Evolutionary conservation across 64 coral and sea anemone species (phyloP), one percentile per base, ranked within the genome.

Genomic region (Porites australiensis): DNA sequence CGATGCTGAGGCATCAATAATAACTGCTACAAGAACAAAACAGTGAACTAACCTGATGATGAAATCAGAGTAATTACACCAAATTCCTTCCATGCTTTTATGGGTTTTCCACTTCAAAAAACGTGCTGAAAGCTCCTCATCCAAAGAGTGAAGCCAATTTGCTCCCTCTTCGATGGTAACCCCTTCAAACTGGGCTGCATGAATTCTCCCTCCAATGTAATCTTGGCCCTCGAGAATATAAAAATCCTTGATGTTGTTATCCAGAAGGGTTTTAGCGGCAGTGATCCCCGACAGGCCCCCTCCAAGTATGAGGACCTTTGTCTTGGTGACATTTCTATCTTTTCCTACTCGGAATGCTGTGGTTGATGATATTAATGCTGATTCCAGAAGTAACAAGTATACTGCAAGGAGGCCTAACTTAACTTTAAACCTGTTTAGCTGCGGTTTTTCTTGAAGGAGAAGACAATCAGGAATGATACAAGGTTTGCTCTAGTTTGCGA

Each of bases 301-400:
- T 54, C 89, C 89, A 58, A 90, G 89, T 8, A 90, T 70, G 13
- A 90, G 48, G 15, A 90, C 89, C 60, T 69, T 90, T 44, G 75
- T 50, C 16, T 54, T 21, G 61, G 27, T 37, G 27, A 64, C 4
- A 16, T 55, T 52, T 54, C 23, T 54, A 3, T n/a, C 18, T 22
- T 5, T 55, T 55, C 27, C 27, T 37, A 11, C 10, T 55, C 5
- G 53, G 5, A 7, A 5, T 55, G 53, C 5, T 7, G 53, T 50
- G 3, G 61, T 15, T 64, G 61, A 14, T 64, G 2, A 64, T 15
- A 15, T 14, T 13, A 15, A 64, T 64, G 61, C 2, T 18, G 16
- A 10, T 64, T 4, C 12, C 16, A 64, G 61, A 3, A 64, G 4
- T 64, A 64, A 64, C 16, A 64, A 64, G 16, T 4, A 64, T 4